Evolutionary conservation across 2,113 vertebrate species (phyloP).

Genomic region (Burhinus bistriatus): DNA sequence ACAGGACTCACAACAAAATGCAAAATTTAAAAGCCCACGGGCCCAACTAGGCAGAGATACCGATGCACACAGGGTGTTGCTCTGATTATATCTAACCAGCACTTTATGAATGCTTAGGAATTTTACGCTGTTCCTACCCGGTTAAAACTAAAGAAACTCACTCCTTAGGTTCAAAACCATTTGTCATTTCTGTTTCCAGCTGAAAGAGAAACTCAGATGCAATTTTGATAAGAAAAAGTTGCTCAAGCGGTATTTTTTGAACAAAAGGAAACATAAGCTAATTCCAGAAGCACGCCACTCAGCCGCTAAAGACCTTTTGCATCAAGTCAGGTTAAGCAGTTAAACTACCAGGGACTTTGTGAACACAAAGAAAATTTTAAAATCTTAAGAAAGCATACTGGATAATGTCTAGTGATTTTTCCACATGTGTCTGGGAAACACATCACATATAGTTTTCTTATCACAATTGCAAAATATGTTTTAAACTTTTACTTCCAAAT

Average conservation of each 20-base stretch:
- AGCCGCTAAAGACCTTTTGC: background rate
- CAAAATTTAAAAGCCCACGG: background rate
- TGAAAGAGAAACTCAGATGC: background rate
- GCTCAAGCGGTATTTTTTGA: background rate
- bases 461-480: background rate
- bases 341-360: background rate
- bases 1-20: fast-evolving
- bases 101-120: background rate
- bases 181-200: background rate
- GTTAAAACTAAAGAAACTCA: background rate
- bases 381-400: background rate
- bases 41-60: background rate
- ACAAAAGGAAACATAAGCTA: background rate
- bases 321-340: background rate
- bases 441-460: background rate
- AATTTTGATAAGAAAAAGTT: background rate
- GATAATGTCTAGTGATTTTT: background rate
- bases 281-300: background rate
- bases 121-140: background rate
- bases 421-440: background rate
- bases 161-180: background rate
- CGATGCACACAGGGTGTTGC: background rate
- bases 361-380: background rate
- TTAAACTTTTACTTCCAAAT: background rate
- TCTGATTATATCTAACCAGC: background rate